phyloP scores from a whole-genome alignment of 1,140 invertebrate species.

The Philotrypesis tridentata region DNA sequence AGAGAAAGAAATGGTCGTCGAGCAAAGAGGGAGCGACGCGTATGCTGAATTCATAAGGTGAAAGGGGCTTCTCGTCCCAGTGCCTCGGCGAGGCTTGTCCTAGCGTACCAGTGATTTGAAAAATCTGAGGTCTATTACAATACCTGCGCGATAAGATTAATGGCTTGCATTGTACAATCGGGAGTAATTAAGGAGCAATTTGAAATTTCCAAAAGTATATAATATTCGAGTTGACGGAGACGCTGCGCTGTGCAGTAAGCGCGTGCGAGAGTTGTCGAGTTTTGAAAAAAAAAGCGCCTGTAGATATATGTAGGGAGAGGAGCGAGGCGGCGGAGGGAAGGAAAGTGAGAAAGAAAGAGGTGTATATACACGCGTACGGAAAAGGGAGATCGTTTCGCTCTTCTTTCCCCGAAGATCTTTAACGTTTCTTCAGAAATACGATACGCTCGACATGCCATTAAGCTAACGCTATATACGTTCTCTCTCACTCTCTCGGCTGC shows the following conservation, averaged over 20 bases:
- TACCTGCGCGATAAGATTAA: background rate
- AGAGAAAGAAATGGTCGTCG: too few species aligned
- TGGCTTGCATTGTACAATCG: background rate
- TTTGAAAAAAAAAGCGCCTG: background rate
- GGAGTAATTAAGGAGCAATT: too few species aligned
- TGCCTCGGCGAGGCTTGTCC: background rate
- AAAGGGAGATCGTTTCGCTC: conserved; percentile 51
- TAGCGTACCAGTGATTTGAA: background rate
- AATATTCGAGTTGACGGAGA: too few species aligned
- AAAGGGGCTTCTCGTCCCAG: background rate
- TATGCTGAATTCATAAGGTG: conserved; percentile 29
- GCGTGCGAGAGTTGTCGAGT: background rate
- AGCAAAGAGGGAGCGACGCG: background rate
- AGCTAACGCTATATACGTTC: conserved; percentile 18
- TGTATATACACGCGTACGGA: conserved; percentile 18
- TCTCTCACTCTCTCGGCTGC: too few species aligned
- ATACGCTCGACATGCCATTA: conserved; percentile 59
- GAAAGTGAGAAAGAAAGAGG: conserved; percentile 35
- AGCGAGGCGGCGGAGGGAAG: background rate
- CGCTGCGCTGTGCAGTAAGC: too few species aligned
- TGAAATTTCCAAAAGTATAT: too few species aligned
- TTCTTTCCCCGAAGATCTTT: conserved; percentile 62
- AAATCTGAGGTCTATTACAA: too few species aligned
- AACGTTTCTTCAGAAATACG: conserved; percentile 68
- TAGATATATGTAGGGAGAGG: background rate